Base-by-base conservation (phyloP, 2,888 invertebrate species). In the Thera britannica region DNA sequence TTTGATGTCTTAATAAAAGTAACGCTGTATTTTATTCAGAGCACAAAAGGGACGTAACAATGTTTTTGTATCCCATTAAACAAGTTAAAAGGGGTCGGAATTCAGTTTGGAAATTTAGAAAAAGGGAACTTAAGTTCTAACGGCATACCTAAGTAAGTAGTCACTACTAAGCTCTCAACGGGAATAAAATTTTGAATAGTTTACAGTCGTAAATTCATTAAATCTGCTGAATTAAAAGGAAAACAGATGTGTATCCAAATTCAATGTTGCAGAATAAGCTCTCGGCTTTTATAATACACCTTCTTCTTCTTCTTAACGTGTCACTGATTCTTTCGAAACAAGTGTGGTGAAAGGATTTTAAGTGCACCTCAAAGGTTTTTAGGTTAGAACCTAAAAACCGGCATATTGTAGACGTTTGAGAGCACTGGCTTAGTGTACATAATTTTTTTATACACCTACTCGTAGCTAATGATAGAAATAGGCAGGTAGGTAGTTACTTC, bases 1-100 rank as follows among this genome's bases (percentile, higher is more conserved):
- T 65, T 71, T 71, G 51, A 72, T 72, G 63, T 49, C 61, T 35
- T 70, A 63, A 70, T 74, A 67, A 72, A 74, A 67, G 52, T 59
- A 48, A 62, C 58, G 55, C 51, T 62, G 35, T 56, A 65, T 59
- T 65, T 65, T 65, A 69, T 69, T 69, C 59, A 65, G 62, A 59
- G 23, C 59, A 62, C 65, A 62, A 58, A 68, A 56, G 44, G 52
- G 65, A 60, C 54, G 66, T 67, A 44, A 65, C 62, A 65, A 58
- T 62, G 67, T 71, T 60, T 55, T 38, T 59, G 58, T 62, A 57
- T 64, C 69, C 46, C 49, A 34, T 36, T 38, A 34, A 34, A 61
- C 55, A 64, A 70, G 66, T 63, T 70, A 63, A 46, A 61, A 67
- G 54, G 62, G 67, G 38, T 64, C 46, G 34, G 49, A 74, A 70